A percentile compares a stretch with the other conserved stretches of the same genome.
Evolutionary conservation across 2,113 vertebrate genomes (phyloP).

Genomic region (Mesocricetus auratus): DNA sequence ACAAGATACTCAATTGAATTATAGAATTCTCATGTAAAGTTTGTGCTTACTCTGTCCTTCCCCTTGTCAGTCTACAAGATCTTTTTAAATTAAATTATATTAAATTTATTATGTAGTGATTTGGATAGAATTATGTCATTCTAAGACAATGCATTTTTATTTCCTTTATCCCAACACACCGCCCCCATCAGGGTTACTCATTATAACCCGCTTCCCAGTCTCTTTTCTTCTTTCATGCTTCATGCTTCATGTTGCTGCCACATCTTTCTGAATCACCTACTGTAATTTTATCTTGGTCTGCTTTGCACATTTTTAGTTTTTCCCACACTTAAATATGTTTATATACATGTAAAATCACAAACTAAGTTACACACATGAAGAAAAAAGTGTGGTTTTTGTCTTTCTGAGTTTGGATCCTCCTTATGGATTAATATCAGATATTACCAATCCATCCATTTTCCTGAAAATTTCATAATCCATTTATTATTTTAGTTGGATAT

Average conservation of each 20-base stretch:
- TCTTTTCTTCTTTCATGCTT: background rate
- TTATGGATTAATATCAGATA: background rate
- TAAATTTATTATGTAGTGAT: background rate
- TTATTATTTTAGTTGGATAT: background rate
- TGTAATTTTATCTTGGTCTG: no score
- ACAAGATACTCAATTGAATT: background rate
- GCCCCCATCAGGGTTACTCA: no score
- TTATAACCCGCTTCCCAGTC: background rate
- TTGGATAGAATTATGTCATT: background rate
- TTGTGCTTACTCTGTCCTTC: background rate
- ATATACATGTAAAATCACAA: background rate
- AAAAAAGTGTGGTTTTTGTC: background rate
- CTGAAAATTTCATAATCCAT: background rate
- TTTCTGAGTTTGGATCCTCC: background rate
- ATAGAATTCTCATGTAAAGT: background rate
- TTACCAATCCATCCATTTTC: background rate
- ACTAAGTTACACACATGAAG: background rate
- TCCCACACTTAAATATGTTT: rapidly evolving
- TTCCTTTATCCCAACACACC: background rate
- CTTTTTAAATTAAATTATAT: background rate
- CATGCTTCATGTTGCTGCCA: background rate
- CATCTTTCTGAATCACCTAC: background rate
- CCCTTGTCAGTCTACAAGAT: background rate
- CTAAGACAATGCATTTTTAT: background rate
- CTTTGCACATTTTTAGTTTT: background rate